phyloP scores from a whole-genome alignment of 2,888 invertebrate genomes.

The Philhelius pedissequus region DNA sequence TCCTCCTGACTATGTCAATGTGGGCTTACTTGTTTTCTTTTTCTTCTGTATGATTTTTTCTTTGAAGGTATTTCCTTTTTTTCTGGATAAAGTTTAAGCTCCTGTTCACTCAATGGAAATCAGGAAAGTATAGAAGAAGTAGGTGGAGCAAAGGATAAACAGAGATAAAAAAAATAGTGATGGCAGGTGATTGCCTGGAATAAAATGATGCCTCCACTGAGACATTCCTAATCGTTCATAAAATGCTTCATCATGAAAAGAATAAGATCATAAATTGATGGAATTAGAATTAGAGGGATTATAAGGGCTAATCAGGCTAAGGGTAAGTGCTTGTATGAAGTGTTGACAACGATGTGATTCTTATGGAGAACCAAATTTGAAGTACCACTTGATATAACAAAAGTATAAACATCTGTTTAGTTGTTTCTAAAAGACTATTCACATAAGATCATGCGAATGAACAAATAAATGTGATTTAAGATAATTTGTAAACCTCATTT shows the following conservation, averaged over 20 bases:
- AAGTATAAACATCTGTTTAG: neutral
- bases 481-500: no score
- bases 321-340: neutral
- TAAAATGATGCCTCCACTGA: slow-evolving; percentile 7
- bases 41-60: slow-evolving; percentile 37
- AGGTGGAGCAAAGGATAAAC: neutral
- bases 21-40: neutral
- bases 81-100: slow-evolving; percentile 28
- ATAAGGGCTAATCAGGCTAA: neutral
- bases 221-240: slow-evolving; percentile 18
- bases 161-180: neutral
- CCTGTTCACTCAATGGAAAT: slow-evolving; percentile 26
- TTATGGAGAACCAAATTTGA: no score
- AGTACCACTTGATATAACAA: neutral
- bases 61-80: slow-evolving; percentile 43
- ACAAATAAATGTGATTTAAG: no score
- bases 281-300: slow-evolving; percentile 5
- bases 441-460: no score
- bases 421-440: no score
- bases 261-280: slow-evolving; percentile 2
- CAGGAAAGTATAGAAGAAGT: neutral
- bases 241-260: neutral
- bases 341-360: neutral
- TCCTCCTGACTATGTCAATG: neutral
- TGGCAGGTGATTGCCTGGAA: slow-evolving; percentile 29